Conservation (phyloP, 2,888 invertebrate species). For the Pardosa pseudoannulata region DNA sequence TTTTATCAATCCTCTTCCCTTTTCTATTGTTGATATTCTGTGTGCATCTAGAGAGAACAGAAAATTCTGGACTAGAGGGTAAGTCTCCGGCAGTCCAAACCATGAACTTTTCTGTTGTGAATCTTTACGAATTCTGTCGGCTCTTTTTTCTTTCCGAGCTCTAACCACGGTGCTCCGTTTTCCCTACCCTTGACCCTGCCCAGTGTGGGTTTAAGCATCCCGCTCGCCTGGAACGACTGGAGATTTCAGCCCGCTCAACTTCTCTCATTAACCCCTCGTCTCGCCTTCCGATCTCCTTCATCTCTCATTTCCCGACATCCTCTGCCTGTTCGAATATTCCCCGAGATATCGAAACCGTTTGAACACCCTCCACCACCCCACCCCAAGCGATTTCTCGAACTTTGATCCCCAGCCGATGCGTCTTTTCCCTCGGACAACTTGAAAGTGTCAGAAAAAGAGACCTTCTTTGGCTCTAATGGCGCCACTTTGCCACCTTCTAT, state of each 20-base stretch:
- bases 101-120: no score
- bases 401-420: slow-evolving; percentile 57
- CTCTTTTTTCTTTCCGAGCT: no score
- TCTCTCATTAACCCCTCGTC: background rate
- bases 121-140: no score
- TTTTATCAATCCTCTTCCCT: no score
- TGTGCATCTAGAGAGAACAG: no score
- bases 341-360: background rate
- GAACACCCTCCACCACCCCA: slow-evolving; percentile 4
- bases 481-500: background rate
- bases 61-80: no score
- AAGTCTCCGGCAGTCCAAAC: no score
- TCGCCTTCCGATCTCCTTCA: background rate
- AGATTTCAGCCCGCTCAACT: background rate
- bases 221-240: no score
- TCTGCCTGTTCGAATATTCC: slow-evolving; percentile 1
- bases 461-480: slow-evolving; percentile 13
- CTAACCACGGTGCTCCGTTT: no score
- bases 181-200: no score
- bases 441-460: slow-evolving; percentile 67
- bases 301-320: slow-evolving; percentile 4
- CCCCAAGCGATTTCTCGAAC: slow-evolving; percentile 57
- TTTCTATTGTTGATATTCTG: no score
- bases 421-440: slow-evolving; percentile 51
- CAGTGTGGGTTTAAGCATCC: no score